Percentiles rank a stretch among this genome's conserved stretches.
These are phyloP conservation scores for Polydrusus pterygomalis DNA, from an alignment of 2,888 invertebrate genomes.

Conservation along the genomic window DNA sequence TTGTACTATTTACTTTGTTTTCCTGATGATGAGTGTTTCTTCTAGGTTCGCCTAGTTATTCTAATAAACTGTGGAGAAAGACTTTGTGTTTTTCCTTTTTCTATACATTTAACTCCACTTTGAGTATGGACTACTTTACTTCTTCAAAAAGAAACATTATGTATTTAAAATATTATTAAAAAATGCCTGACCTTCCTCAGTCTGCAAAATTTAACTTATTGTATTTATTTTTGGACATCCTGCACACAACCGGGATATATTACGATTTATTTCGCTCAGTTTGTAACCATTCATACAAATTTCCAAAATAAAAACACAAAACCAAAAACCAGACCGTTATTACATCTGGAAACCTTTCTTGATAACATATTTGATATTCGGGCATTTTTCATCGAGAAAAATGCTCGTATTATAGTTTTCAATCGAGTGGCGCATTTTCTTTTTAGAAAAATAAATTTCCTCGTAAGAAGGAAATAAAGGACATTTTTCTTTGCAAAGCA, in stretches of 20 bases:
- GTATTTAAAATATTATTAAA: no score
- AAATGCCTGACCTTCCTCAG: no score
- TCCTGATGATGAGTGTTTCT: no score
- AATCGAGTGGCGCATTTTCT: slow-evolving; percentile 14
- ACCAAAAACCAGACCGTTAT: neutral
- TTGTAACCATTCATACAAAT: slow-evolving; percentile 9
- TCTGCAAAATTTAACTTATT: no score
- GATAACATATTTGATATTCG: slow-evolving; percentile 3
- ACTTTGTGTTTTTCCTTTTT: no score
- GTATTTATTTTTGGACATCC: neutral
- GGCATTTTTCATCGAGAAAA: slow-evolving; percentile 19
- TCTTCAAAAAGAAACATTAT: no score
- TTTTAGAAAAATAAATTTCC: slow-evolving; percentile 5
- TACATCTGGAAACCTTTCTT: slow-evolving; percentile 15
- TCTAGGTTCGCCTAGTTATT: no score
- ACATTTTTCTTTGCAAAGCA: slow-evolving; percentile 12
- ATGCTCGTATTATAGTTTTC: slow-evolving; percentile 21
- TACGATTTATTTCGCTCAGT: slow-evolving; percentile 3
- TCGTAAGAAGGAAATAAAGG: slow-evolving; percentile 14
- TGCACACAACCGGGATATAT: neutral
- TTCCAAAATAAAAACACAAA: slow-evolving; percentile 15
- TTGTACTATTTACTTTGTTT: no score
- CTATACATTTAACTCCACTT: no score
- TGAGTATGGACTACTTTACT: no score
- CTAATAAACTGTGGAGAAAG: no score